phyloP scores from a whole-genome alignment of 30 jellyfish, hydroid and myxozoan genomes.

The Cassiopea andromeda region DNA sequence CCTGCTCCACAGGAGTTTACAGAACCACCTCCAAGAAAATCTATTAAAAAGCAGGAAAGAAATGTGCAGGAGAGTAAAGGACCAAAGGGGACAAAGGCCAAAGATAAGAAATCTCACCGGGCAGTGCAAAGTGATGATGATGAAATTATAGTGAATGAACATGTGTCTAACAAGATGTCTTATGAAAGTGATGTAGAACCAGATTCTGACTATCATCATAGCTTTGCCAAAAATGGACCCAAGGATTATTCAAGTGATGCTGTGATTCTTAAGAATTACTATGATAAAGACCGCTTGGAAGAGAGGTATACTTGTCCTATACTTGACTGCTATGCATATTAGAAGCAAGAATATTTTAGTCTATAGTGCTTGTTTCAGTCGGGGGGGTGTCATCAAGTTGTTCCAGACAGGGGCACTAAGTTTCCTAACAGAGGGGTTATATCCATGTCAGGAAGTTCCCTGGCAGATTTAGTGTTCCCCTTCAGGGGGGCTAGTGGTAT shows the following conservation, averaged over 20 bases:
- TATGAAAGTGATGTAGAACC: slow-evolving; percentile 39
- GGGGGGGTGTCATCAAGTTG: no score
- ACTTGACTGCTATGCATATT: neutral
- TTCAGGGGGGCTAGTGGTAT: no score
- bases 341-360: neutral
- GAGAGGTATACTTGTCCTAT: slow-evolving; percentile 26
- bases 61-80: neutral
- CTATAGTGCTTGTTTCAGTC: neutral
- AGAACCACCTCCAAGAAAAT: neutral
- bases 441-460: no score
- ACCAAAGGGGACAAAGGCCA: neutral
- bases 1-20: slow-evolving; percentile 36
- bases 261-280: slow-evolving; percentile 20
- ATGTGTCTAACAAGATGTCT: slow-evolving; percentile 25
- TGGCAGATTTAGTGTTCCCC: no score
- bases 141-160: slow-evolving; percentile 16
- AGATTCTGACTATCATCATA: slow-evolving; percentile 20
- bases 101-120: neutral
- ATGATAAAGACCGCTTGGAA: slow-evolving; percentile 34
- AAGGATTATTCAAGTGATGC: slow-evolving; percentile 13
- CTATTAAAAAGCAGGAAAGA: neutral
- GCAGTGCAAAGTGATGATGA: neutral
- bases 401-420: no score
- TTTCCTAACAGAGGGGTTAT: no score
- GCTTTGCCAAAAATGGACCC: slow-evolving; percentile 2